Percentiles rank a stretch among this genome's conserved stretches.
Conservation (phyloP, 2,888 invertebrate genomes). For the Nipponacmea schrenckii region DNA sequence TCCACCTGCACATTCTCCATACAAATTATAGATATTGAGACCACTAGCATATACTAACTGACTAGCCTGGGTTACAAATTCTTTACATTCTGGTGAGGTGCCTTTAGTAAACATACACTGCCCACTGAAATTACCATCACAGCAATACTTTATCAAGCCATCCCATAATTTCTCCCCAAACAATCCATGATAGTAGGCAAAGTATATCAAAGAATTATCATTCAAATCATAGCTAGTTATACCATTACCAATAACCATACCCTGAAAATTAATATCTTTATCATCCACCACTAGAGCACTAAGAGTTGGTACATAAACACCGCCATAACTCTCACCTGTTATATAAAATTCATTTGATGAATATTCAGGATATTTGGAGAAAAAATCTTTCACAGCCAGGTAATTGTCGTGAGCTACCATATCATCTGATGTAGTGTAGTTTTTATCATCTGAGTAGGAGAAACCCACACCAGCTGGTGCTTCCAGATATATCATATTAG, state of each 20-base stretch:
- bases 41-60: slow-evolving; percentile 43
- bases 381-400: slow-evolving; percentile 68
- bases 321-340: slow-evolving; percentile 70
- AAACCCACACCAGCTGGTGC: slow-evolving; percentile 70
- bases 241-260: slow-evolving; percentile 2
- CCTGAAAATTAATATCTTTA: slow-evolving; percentile 55
- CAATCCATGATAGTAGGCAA: slow-evolving; percentile 37
- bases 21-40: slow-evolving; percentile 68
- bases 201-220: slow-evolving; percentile 65
- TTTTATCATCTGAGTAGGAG: slow-evolving; percentile 68
- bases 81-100: slow-evolving; percentile 7
- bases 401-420: slow-evolving; percentile 67
- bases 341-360: slow-evolving; percentile 67
- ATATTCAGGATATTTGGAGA: slow-evolving; percentile 68
- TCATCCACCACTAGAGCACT: slow-evolving; percentile 65
- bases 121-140: slow-evolving; percentile 31
- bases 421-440: slow-evolving; percentile 66
- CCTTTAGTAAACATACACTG: slow-evolving; percentile 39
- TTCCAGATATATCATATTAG: slow-evolving; percentile 70
- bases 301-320: slow-evolving; percentile 70
- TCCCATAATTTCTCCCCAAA: slow-evolving; percentile 44
- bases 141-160: slow-evolving; percentile 45
- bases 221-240: slow-evolving; percentile 41
- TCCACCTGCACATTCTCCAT: slow-evolving; percentile 57
- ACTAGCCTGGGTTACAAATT: slow-evolving; percentile 22